Evolutionary conservation across 1,140 invertebrate genomes (phyloP), one percentile per base, ranked within the genome.

Genomic region (Sminthurides bifidus): DNA sequence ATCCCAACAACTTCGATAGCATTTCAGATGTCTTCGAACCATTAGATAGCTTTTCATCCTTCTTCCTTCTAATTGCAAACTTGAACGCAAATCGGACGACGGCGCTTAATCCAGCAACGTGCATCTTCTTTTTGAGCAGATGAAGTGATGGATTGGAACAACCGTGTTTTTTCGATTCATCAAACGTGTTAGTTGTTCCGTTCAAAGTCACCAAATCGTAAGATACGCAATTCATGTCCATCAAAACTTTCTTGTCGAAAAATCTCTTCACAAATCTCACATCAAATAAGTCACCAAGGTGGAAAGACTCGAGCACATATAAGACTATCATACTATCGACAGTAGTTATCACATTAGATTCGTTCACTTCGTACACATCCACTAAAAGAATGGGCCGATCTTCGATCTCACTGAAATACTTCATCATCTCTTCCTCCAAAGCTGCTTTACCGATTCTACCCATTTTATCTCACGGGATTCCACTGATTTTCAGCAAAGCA

Each of bases 1-100:
- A 91, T 2, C 87, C 86, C 17, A 90, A 69, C 51, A 72, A 59
- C 1, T 41, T 29, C 17, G 40, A 29, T 19, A 54, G 46, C 35
- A 37, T 21, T 40, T 54, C 19, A 19, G 24, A 26, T 30, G 30
- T 68, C 66, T 78, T 79, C 35, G 80, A 72, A 3, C 81, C 81
- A 40, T 84, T 76, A 43, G 78, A 77, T n/a, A 75, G 78, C 37
- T 75, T 76, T 33, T 74, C 72, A 65, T 74, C 71, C 1, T 46
- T 45, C 24, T 82, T 19, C 53, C 45, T 54, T 19, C 44, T 53
- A 3, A n/a, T 33, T 21, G 48, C 38, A 33, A 56, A 64, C 41
- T 58, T 58, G 14, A 64, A 17, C 12, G 60, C 46, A 50, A 64
- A 64, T 44, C 61, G 81, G 56, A 80, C 73, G 37, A 74, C 66